A percentile compares a stretch with the other conserved stretches of the same genome.
These are phyloP conservation scores for Liasis olivaceus DNA, from an alignment of 2,797 vertebrate genomes.

Conservation along the genomic window DNA sequence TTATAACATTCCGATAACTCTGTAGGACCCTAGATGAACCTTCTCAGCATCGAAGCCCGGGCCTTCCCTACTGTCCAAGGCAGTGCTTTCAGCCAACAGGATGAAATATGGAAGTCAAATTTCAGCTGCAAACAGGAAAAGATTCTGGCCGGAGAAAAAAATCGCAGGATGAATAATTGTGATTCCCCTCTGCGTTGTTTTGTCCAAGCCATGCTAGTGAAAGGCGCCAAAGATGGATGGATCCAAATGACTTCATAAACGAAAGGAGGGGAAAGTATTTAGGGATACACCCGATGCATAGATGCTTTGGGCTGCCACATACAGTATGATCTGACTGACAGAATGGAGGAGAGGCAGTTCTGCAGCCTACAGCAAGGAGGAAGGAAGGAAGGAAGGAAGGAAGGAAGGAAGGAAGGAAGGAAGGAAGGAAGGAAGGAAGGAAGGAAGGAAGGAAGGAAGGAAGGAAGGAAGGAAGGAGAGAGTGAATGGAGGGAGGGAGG, in stretches of 20 bases:
- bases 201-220: neutral
- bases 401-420: neutral
- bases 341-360: neutral
- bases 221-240: neutral
- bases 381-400: too few species aligned
- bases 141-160: neutral
- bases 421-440: neutral
- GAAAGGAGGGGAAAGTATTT: neutral
- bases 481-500: too few species aligned
- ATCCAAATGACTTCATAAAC: constrained; percentile 34
- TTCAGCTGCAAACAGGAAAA: neutral
- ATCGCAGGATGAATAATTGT: constrained; percentile 43
- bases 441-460: neutral
- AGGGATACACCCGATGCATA: neutral
- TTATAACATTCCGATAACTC: too few species aligned
- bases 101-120: neutral
- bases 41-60: neutral
- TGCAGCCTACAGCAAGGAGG: neutral
- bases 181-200: constrained; percentile 31
- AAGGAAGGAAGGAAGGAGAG: too few species aligned
- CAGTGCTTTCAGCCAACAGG: neutral
- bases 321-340: neutral
- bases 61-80: neutral
- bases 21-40: neutral
- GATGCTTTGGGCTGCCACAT: neutral